Conservation (phyloP, 1,140 invertebrate genomes). For the Spodoptera litura region DNA sequence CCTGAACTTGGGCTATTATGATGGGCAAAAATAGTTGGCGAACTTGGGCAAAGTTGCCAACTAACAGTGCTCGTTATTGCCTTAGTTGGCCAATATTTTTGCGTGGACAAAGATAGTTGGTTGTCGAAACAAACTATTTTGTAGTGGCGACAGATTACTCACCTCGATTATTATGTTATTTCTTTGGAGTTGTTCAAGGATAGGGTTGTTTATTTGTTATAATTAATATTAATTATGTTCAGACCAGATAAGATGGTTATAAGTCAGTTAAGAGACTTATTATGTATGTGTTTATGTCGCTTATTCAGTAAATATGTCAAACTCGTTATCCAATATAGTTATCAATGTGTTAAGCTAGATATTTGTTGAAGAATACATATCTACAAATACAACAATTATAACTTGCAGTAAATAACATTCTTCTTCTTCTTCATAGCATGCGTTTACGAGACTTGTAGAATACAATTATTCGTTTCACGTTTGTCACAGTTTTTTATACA, state of each 20-base stretch:
- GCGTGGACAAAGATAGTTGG: slow-evolving; percentile 64
- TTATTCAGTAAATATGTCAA: too few species aligned
- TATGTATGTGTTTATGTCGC: too few species aligned
- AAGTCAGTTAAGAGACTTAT: too few species aligned
- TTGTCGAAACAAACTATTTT: slow-evolving; percentile 73
- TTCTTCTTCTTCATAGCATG: too few species aligned
- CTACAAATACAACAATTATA: too few species aligned
- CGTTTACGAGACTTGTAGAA: too few species aligned
- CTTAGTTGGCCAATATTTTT: slow-evolving; percentile 82
- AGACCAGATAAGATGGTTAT: not conserved
- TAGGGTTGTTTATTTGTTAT: not conserved
- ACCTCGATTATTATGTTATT: slow-evolving; percentile 52
- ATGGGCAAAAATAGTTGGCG: slow-evolving; percentile 79
- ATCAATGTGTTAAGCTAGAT: too few species aligned
- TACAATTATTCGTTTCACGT: too few species aligned
- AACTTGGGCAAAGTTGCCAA: slow-evolving; percentile 69
- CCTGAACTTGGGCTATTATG: slow-evolving; percentile 80
- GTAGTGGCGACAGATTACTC: slow-evolving; percentile 68
- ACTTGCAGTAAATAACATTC: too few species aligned
- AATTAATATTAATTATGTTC: not conserved
- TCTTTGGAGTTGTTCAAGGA: slow-evolving; percentile 24
- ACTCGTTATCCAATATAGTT: too few species aligned
- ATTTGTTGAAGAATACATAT: too few species aligned
- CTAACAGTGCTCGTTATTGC: slow-evolving; percentile 77
- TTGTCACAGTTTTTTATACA: too few species aligned